Base-by-base conservation (phyloP, 2,888 invertebrate genomes). In the Scaptomyza tumidula region DNA sequence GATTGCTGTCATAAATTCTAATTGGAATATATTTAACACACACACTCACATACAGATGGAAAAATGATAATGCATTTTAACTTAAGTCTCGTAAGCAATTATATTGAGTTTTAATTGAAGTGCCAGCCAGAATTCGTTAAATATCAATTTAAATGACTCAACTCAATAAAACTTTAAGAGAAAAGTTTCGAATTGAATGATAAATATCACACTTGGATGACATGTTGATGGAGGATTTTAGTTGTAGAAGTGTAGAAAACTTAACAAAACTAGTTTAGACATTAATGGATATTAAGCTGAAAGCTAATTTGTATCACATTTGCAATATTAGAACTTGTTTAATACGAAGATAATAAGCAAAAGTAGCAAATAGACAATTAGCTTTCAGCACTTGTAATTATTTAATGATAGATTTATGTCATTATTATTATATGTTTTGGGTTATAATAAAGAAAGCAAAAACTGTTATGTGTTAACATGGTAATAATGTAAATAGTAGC, bases 1-100 rank as follows among this genome's bases (percentile, higher is more conserved):
- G 67, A 59, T 52, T 53, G 60, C 69, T 75, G 79, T 74, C 78
- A 74, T 55, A 60, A 68, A 55, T 75, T 75, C 79, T 78, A 75
- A 75, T 75, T 78, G 79, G 53, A 75, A 55, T 62, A 44, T 19
- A 56, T n/a, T n/a, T n/a, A n/a, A 19, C n/a, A 63, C 33, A 41
- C 50, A 52, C 1, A 11, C 10, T 11, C 6, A 10, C n/a, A 3
- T 2, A 54, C 6, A 58, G 2, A 33, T 43, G 31, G 31, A n/a
- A 37, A 13, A 44, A 14, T 39, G 24, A 54, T 59, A 60, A 57
- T 64, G 24, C 41, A 60, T 24, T 13, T 39, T 6, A 33, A 41
- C 29, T 31, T 68, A 68, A 67, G 19, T 67, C 29, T 41, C 29
- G 16, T 14, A 56, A 44, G 33, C 49, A 41, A 71, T 55, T 52